Evolutionary conservation across 1,140 invertebrate species (phyloP), one percentile per base, ranked within the genome.

Genomic region (Drosophila ananassae): DNA sequence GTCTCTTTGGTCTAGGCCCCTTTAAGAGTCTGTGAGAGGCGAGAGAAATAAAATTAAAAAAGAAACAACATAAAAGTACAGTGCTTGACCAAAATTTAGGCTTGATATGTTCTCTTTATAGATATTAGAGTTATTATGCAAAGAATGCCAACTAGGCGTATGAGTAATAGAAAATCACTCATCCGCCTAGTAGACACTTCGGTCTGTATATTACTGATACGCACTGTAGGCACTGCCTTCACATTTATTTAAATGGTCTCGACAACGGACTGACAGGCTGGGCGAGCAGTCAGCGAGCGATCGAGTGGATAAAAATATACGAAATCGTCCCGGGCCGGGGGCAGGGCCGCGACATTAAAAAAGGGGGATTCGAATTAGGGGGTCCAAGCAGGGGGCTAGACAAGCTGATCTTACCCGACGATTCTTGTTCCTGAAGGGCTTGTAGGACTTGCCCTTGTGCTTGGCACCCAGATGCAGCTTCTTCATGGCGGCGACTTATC

Each of bases 231-330:
- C 64, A 57, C 67, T 41, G 32, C 47, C 25, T 28, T 8, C 62
- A 22, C 32, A 17, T 62, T 58, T 63, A 54, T 52, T 21, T 66
- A 66, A 66, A 54, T 75, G 50, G 59, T 59, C 61, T 48, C 24
- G 51, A 44, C 41, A 75, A 58, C 61, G 53, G 71, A 46, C 68
- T 73, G 71, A 74, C 67, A 41, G 77, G 73, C 77, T 72, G 72
- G 13, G 64, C 44, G 59, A 79, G 80, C 72, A 73, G 53, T 53
- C 53, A 66, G 73, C 61, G 63, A 76, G 73, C 72, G 71, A 85
- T 69, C 75, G 68, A 89, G 79, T 82, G 83, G 79, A 79, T 87
- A 87, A 87, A 87, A 87, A 87, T 87, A 87, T 89, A 80, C 82
- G 48, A 69, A 87, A 53, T 47, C 63, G 67, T 73, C 73, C 66